Conservation (phyloP, 2,888 invertebrate species). For the Mythimna vitellina region DNA sequence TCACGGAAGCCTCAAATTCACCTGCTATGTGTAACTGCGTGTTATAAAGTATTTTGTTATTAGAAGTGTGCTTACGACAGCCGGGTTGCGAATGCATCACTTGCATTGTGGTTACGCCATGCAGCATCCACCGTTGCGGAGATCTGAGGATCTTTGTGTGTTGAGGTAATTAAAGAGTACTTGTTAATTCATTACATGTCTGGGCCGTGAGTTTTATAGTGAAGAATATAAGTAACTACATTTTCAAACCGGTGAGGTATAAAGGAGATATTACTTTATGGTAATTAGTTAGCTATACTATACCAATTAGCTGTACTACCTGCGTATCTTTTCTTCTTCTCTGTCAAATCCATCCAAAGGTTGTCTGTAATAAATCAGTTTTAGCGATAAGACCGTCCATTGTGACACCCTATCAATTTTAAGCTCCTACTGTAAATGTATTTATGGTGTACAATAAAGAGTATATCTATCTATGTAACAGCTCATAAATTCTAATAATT, state of each 20-base stretch:
- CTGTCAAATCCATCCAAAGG: no score
- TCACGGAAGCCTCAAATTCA: conserved; percentile 34
- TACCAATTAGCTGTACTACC: no score
- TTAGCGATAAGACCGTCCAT: no score
- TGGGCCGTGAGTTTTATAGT: background rate
- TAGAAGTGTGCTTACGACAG: conserved; percentile 38
- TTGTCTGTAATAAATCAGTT: no score
- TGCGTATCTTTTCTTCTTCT: no score
- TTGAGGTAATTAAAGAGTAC: conserved; percentile 33
- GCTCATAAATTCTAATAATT: background rate
- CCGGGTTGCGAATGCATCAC: conserved; percentile 42
- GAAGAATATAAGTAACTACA: background rate
- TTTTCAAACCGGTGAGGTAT: background rate
- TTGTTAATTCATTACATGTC: conserved; percentile 30
- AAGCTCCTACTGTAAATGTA: no score
- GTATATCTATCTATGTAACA: background rate
- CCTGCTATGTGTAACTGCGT: conserved; percentile 11
- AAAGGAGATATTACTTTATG: background rate
- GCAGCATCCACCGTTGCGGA: conserved; percentile 15
- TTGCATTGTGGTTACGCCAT: conserved; percentile 48
- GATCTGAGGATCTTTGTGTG: conserved; percentile 31
- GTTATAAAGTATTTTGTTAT: conserved; percentile 29
- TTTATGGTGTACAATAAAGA: no score
- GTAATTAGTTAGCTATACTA: background rate
- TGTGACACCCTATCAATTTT: no score